phyloP scores from a whole-genome alignment of 2,888 invertebrate species.

The Callyntrura sp. region DNA sequence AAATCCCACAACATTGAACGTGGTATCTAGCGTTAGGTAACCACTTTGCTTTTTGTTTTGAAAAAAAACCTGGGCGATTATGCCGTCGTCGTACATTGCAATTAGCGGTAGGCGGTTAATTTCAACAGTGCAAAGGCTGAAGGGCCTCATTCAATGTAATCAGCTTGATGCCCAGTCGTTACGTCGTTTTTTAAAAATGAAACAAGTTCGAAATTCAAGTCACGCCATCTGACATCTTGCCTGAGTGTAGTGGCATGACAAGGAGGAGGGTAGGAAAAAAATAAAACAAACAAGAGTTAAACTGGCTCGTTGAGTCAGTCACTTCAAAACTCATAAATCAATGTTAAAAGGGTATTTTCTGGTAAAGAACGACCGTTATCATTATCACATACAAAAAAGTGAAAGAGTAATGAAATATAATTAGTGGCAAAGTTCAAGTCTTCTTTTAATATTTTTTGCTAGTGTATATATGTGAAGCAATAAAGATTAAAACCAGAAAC shows the following conservation, averaged over 20 bases:
- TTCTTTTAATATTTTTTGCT: not conserved
- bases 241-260: not conserved
- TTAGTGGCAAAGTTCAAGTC: not conserved
- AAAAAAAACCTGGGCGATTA: too few relatives aligned
- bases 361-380: conserved; percentile 12
- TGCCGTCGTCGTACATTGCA: conserved; percentile 6
- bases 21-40: too few relatives aligned
- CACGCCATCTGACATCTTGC: not conserved
- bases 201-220: not conserved
- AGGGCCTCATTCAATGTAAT: conserved; percentile 34
- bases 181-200: conserved; percentile 1
- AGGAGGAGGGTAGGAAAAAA: not conserved
- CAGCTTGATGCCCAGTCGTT: not conserved
- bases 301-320: not conserved
- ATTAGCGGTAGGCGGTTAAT: conserved; percentile 22
- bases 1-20: too few relatives aligned
- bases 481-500: not conserved
- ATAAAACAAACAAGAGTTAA: conserved; percentile 10
- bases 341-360: conserved; percentile 4
- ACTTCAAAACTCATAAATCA: conserved; percentile 13
- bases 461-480: not conserved
- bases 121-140: not conserved
- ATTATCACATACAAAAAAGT: not conserved
- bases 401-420: not conserved
- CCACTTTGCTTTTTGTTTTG: too few relatives aligned